phyloP scores from a whole-genome alignment of 1,140 invertebrate genomes.

The Zaprionus ghesquierei region DNA sequence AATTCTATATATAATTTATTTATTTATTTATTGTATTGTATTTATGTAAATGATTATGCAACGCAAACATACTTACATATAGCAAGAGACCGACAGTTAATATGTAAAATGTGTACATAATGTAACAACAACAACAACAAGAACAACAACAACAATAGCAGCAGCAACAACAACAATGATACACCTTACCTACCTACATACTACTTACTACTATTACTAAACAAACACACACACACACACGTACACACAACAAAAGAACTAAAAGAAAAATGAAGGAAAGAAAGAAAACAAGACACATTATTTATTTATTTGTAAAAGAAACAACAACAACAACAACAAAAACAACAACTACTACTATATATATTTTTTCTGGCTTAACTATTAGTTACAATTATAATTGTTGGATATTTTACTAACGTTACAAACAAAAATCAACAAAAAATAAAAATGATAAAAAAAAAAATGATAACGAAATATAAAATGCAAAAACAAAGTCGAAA shows the following conservation, averaged over 20 bases:
- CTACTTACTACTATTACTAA: constrained; percentile 27
- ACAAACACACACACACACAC: constrained; percentile 19
- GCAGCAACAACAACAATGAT: constrained; percentile 7
- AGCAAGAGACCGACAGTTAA: constrained; percentile 35
- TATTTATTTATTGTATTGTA: constrained; percentile 76
- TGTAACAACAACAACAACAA: constrained; percentile 21
- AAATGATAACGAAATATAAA: constrained; percentile 60
- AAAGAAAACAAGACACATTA: constrained; percentile 58
- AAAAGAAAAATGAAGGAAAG: constrained; percentile 24
- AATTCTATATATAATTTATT: constrained; percentile 48
- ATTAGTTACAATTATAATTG: constrained; percentile 78
- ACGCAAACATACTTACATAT: constrained; percentile 11
- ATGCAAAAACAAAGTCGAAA: constrained; percentile 54
- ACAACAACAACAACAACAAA: constrained; percentile 40
- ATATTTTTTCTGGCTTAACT: constrained; percentile 74
- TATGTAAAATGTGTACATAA: constrained; percentile 65
- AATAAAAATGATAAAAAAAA: constrained; percentile 21
- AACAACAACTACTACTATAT: constrained; percentile 59
- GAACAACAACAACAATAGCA: not conserved
- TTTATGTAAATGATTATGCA: constrained; percentile 69
- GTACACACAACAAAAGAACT: constrained; percentile 31
- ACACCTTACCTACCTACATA: constrained; percentile 31
- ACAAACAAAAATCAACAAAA: constrained; percentile 57
- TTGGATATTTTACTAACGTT: constrained; percentile 80
- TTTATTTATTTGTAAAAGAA: constrained; percentile 74